Evolutionary conservation across 1,140 invertebrate species (phyloP).

Genomic region (Hyles euphorbiae): DNA sequence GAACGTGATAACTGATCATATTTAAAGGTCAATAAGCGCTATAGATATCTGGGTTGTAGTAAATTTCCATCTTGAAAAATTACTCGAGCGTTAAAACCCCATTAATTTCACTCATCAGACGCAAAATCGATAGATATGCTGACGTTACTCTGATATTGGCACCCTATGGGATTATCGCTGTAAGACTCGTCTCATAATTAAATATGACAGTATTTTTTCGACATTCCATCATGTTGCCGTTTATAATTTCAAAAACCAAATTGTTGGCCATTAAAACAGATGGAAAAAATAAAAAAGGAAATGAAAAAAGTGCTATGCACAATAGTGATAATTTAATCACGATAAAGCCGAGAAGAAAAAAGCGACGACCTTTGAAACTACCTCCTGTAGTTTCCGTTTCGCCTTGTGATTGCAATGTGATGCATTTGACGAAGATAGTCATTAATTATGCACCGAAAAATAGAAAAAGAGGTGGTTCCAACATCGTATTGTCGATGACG

Average conservation of each 20-base stretch:
- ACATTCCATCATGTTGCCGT: constrained; percentile 40
- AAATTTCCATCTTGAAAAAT: constrained; percentile 26
- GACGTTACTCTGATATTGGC: constrained; percentile 24
- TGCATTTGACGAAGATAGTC: constrained; percentile 55
- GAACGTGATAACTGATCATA: too few relatives aligned
- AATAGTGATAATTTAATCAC: constrained; percentile 34
- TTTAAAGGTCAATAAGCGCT: neutral
- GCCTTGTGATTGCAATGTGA: constrained; percentile 45
- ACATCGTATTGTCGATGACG: constrained; percentile 49
- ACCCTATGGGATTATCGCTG: constrained; percentile 6
- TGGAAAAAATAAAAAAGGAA: constrained; percentile 32
- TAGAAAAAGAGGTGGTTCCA: constrained; percentile 47
- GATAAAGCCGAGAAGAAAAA: constrained; percentile 29
- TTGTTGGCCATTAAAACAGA: constrained; percentile 46
- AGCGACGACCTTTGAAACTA: constrained; percentile 32
- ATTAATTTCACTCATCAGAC: constrained; percentile 4
- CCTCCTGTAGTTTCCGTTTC: constrained; percentile 21
- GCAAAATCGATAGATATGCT: constrained; percentile 31
- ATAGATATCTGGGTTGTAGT: constrained; percentile 17
- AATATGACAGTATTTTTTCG: too few relatives aligned
- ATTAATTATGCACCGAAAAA: constrained; percentile 51
- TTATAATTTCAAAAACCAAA: constrained; percentile 57
- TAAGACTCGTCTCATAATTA: neutral
- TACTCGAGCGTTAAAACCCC: constrained; percentile 39
- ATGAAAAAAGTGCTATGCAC: constrained; percentile 28